Evolutionary conservation across 2,113 vertebrate genomes (phyloP).

Genomic region (Heptranchias perlo): DNA sequence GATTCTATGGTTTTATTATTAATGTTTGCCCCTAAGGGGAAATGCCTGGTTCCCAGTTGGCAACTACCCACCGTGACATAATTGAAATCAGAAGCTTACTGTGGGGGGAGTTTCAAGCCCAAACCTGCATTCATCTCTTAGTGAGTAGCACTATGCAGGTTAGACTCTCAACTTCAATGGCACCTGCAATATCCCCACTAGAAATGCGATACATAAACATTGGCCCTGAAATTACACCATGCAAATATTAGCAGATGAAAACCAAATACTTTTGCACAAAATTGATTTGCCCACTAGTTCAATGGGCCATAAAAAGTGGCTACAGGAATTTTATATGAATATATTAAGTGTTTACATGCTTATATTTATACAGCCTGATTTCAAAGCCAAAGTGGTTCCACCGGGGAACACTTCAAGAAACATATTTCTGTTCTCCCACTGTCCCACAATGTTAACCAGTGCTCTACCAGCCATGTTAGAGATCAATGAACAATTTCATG

Average conservation of each 20-base stretch:
- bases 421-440: neutral
- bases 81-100: neutral
- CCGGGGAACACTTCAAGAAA: neutral
- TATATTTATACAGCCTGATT: neutral
- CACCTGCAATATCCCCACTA: neutral
- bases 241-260: neutral
- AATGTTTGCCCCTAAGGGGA: neutral
- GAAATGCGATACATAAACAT: neutral
- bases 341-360: neutral
- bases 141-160: too few species aligned
- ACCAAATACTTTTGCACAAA: neutral
- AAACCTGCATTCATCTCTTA: neutral
- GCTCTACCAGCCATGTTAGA: neutral
- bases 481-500: neutral
- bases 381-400: neutral
- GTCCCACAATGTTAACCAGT: neutral
- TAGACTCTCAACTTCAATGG: neutral
- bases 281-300: neutral
- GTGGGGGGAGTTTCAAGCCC: neutral
- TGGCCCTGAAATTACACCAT: neutral
- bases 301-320: neutral
- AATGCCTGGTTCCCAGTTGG: neutral
- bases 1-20: neutral
- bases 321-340: neutral
- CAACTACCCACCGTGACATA: neutral